phyloP scores from a whole-genome alignment of 2,888 invertebrate species.

The Protonemura montana region DNA sequence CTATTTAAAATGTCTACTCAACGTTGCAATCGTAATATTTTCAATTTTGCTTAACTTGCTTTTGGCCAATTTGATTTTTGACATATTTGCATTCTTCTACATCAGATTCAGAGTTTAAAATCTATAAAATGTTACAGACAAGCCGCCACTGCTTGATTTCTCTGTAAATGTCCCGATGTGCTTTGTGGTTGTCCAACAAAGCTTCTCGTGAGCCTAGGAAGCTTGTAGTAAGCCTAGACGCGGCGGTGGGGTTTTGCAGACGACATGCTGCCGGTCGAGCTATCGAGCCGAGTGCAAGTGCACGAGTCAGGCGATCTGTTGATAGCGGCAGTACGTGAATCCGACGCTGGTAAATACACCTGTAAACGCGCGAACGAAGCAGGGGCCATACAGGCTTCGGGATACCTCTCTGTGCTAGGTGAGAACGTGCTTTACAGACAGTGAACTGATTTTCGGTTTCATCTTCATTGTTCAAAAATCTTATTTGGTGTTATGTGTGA shows the following conservation, averaged over 20 bases:
- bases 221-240: conserved; percentile 24
- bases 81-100: too few relatives aligned
- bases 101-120: too few relatives aligned
- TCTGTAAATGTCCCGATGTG: too few relatives aligned
- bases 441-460: neutral
- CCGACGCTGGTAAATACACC: conserved; percentile 88
- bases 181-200: too few relatives aligned
- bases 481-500: conserved; percentile 22
- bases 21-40: too few relatives aligned
- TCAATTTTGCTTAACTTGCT: too few relatives aligned
- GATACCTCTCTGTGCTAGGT: conserved; percentile 84
- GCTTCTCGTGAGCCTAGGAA: too few relatives aligned
- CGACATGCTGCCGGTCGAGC: conserved; percentile 67
- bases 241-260: conserved; percentile 58
- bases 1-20: too few relatives aligned
- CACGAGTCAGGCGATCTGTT: conserved; percentile 87
- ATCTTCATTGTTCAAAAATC: conserved; percentile 9
- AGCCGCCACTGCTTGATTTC: too few relatives aligned
- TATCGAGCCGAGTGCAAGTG: conserved; percentile 79
- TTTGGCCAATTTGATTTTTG: too few relatives aligned
- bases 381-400: conserved; percentile 83
- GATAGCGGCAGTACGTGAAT: conserved; percentile 82
- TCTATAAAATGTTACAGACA: too few relatives aligned
- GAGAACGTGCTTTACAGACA: conserved; percentile 54
- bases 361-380: conserved; percentile 90